Evolutionary conservation across 2,113 vertebrate species (phyloP), one percentile per base, ranked within the genome.

Genomic region (Pteruthius melanotis): DNA sequence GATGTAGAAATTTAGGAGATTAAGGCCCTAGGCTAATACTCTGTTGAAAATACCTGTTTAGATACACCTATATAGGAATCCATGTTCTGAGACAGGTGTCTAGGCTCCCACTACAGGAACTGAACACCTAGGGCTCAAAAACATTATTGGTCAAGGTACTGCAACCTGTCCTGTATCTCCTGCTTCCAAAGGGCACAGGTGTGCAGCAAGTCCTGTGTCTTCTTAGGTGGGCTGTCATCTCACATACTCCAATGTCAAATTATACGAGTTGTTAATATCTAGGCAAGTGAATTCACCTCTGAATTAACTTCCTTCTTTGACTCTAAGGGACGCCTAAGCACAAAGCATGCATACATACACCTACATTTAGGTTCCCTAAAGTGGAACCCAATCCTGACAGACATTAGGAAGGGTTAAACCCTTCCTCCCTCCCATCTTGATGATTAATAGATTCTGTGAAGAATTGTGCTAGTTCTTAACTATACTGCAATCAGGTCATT

Each of bases 21-120:
- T 69, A 68, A 76, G 15, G 9, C 5, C 1, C 0, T 10, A 44
- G 40, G 9, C 23, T 49, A 50, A 72, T 21, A 65, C 33, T 59
- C 35, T 30, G 18, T 19, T 56, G 31, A 74, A 91, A 78, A 81
- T 22, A 12, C 17, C 33, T 3, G 4, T 72, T 83, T 77, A 69
- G 6, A 40, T 37, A 11, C 60, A 11, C 0, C 0, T 40, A 6
- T 10, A 13, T 54, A 35, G 31, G 15, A 54, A 3, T n/a, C 7
- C 18, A 5, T 3, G 0, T n/a, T 13, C 19, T 88, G 60, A 63
- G 21, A 60, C 2, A 47, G 9, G 4, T 49, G 22, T 44, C 49
- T 52, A 31, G 33, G 7, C 14, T 84, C 22, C 37, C 26, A 57
- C 15, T 15, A 53, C 4, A 72, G 44, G 15, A 86, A n/a, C 2